These are phyloP conservation scores for Eleginops maclovinus DNA, from an alignment of 2,113 vertebrate species.

Conservation along the genomic window DNA sequence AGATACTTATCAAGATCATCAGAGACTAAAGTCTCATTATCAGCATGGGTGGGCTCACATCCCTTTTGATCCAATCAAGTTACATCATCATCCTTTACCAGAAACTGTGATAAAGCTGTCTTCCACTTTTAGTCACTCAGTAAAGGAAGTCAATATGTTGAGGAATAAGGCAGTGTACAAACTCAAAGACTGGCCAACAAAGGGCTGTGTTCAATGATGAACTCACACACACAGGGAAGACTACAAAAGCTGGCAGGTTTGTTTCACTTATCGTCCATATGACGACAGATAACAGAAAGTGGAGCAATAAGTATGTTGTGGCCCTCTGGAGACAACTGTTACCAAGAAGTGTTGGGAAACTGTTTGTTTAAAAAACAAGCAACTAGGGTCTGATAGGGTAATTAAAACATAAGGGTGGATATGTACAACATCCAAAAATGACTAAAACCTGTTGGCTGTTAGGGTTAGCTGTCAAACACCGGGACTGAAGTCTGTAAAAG, in stretches of 20 bases:
- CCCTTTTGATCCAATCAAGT: constrained; percentile 40
- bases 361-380: constrained; percentile 36
- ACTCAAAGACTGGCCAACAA: constrained; percentile 1
- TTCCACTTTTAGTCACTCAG: constrained; percentile 50
- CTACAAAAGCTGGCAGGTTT: constrained; percentile 42
- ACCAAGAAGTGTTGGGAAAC: constrained; percentile 61
- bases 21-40: constrained; percentile 27
- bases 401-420: background rate
- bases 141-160: constrained; percentile 26
- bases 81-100: constrained; percentile 48
- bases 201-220: constrained; percentile 24
- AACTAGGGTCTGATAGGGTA: too few relatives aligned
- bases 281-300: constrained; percentile 49
- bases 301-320: constrained; percentile 59
- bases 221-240: constrained; percentile 12
- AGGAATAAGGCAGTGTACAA: constrained; percentile 25
- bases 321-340: background rate
- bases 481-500: background rate
- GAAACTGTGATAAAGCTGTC: constrained; percentile 47
- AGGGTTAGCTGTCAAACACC: background rate
- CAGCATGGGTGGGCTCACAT: constrained; percentile 30
- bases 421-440: background rate
- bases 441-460: background rate
- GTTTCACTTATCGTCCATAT: constrained; percentile 38
- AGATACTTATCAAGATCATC: constrained; percentile 55